phyloP scores from a whole-genome alignment of 2,888 invertebrate species.

The Kuschelorhynchus macadamiae region DNA sequence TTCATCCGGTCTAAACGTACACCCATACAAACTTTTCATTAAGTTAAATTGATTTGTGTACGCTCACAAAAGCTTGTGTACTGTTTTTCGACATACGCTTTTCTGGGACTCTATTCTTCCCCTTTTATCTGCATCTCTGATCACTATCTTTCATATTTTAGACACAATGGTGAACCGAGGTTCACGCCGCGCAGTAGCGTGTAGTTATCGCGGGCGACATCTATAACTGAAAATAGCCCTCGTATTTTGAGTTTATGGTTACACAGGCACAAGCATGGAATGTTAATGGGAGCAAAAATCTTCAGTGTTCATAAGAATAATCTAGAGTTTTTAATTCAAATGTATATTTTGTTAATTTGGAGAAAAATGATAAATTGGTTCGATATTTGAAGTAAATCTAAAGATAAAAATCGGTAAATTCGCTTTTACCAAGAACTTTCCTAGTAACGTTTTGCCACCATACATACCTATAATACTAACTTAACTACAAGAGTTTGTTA shows the following conservation, averaged over 20 bases:
- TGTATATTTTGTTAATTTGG: no score
- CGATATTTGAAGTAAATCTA: no score
- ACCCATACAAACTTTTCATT: slow-evolving; percentile 50
- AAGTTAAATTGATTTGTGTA: slow-evolving; percentile 53
- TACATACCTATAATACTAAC: no score
- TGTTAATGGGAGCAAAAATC: no score
- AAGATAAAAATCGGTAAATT: no score
- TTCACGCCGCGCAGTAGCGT: slow-evolving; percentile 65
- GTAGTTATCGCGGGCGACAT: slow-evolving; percentile 60
- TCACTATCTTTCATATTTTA: slow-evolving; percentile 67
- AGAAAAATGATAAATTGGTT: no score
- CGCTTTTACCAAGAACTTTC: no score
- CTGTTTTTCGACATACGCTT: slow-evolving; percentile 49
- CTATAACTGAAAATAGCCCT: slow-evolving; percentile 64
- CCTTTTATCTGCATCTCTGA: slow-evolving; percentile 58
- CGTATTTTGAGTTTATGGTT: slow-evolving; percentile 19
- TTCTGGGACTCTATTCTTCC: slow-evolving; percentile 47
- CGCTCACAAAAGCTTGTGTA: slow-evolving; percentile 37
- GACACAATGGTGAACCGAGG: slow-evolving; percentile 65
- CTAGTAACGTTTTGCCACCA: no score
- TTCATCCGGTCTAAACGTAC: slow-evolving; percentile 42
- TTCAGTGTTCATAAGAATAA: no score
- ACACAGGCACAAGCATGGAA: slow-evolving; percentile 26
- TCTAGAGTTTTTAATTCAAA: no score
- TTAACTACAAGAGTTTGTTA: no score